These are phyloP conservation scores for Brachyhypopomus occidentalis DNA, from an alignment of 2,113 vertebrate genomes.

Conservation along the genomic window DNA sequence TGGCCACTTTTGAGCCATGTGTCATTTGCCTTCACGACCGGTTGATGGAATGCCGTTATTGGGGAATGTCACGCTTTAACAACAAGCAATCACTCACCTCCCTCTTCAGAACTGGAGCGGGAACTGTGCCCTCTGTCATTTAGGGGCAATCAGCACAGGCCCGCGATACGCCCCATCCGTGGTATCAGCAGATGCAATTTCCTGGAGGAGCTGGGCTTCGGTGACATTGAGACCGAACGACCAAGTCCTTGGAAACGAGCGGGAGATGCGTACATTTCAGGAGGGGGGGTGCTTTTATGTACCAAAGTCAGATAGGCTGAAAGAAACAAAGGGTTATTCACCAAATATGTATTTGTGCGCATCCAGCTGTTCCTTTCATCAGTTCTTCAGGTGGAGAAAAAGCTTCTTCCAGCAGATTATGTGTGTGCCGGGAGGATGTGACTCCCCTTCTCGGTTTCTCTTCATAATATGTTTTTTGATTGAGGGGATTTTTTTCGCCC, in stretches of 20 bases:
- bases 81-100: conserved; percentile 54
- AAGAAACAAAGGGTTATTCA: background rate
- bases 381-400: background rate
- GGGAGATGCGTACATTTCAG: background rate
- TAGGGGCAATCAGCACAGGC: conserved; percentile 48
- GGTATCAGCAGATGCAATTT: conserved; percentile 61
- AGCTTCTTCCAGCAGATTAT: conserved; percentile 3
- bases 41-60: conserved; percentile 55
- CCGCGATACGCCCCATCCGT: conserved; percentile 47
- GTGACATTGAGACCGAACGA: conserved; percentile 20
- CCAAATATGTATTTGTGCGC: background rate
- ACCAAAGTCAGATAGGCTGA: background rate
- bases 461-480: conserved; percentile 38
- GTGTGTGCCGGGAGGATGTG: conserved; percentile 5
- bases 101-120: conserved; percentile 44
- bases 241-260: conserved; percentile 5
- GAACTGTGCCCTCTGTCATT: conserved; percentile 49
- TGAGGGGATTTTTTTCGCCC: conserved; percentile 16
- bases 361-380: background rate
- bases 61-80: conserved; percentile 43
- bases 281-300: background rate
- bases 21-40: conserved; percentile 38
- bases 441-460: background rate
- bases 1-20: conserved; percentile 29
- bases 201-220: conserved; percentile 41